Evolutionary conservation across 2,888 invertebrate genomes (phyloP).

Genomic region (Dastarcus helophoroides): DNA sequence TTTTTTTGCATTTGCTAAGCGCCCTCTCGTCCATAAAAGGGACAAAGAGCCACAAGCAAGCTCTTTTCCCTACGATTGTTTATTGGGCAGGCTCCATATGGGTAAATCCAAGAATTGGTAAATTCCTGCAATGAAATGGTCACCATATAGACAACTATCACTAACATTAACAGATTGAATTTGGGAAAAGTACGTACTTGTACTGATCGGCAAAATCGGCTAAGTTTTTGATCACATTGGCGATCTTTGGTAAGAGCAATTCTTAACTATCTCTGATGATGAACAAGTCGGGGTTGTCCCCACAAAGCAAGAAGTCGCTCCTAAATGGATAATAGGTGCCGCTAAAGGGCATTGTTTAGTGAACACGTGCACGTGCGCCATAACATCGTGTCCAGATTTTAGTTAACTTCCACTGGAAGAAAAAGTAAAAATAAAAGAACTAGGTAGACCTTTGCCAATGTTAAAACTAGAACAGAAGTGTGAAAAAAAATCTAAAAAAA

Average conservation of each 20-base stretch:
- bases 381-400: conserved; percentile 98
- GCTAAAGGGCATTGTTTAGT: conserved; percentile 81
- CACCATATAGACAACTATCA: too few species aligned
- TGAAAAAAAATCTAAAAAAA: too few species aligned
- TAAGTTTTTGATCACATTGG: conserved; percentile 66
- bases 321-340: conserved; percentile 91
- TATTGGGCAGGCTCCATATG: conserved; percentile 94
- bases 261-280: conserved; percentile 77
- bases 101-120: conserved; percentile 87
- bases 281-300: conserved; percentile 93
- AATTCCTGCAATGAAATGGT: too few species aligned
- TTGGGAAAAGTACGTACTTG: conserved; percentile 47
- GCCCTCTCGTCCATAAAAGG: conserved; percentile 85
- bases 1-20: conserved; percentile 53
- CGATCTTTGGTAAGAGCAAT: conserved; percentile 72
- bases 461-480: too few species aligned
- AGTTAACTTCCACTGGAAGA: too few species aligned
- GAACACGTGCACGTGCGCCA: conserved; percentile 97
- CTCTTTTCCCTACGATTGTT: conserved; percentile 91
- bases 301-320: conserved; percentile 96
- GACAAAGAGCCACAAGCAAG: conserved; percentile 88
- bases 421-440: too few species aligned
- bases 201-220: conserved; percentile 68
- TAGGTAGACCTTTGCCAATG: too few species aligned
- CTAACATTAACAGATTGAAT: too few species aligned